Evolutionary conservation across 2,113 vertebrate genomes (phyloP).

Genomic region (Pygoscelis adeliae): DNA sequence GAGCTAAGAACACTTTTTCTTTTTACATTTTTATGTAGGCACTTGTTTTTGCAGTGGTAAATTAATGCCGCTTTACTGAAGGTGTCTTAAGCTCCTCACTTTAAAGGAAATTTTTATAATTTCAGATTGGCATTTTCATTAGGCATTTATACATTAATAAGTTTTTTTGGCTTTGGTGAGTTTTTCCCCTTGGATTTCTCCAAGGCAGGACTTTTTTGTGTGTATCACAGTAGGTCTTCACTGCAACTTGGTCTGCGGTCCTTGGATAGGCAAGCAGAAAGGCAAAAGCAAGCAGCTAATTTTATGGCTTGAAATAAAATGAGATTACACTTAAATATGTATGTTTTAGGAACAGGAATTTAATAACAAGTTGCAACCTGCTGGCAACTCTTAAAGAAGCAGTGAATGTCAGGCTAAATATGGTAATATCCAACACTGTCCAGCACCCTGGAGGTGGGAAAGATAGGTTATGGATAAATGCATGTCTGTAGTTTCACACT

Average conservation of each 20-base stretch:
- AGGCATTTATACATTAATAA: background rate
- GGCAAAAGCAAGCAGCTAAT: background rate
- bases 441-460: background rate
- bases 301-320: background rate
- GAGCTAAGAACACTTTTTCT: background rate
- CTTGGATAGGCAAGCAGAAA: background rate
- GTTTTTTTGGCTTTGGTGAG: background rate
- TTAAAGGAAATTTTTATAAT: background rate
- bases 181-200: background rate
- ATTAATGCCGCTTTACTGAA: background rate
- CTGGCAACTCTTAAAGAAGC: background rate
- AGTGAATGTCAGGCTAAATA: background rate
- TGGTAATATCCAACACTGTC: background rate
- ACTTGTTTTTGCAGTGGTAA: background rate
- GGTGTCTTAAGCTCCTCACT: background rate
- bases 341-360: background rate
- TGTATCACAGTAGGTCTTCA: background rate
- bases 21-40: background rate
- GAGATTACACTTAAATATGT: background rate
- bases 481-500: background rate
- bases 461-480: background rate
- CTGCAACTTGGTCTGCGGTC: constrained; percentile 2
- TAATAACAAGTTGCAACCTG: background rate
- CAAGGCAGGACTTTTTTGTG: background rate
- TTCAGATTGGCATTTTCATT: constrained; percentile 9